Percentiles rank a stretch among this genome's conserved stretches.
These are phyloP conservation scores for Otus sunia DNA, from an alignment of 2,113 vertebrate species.

Conservation along the genomic window DNA sequence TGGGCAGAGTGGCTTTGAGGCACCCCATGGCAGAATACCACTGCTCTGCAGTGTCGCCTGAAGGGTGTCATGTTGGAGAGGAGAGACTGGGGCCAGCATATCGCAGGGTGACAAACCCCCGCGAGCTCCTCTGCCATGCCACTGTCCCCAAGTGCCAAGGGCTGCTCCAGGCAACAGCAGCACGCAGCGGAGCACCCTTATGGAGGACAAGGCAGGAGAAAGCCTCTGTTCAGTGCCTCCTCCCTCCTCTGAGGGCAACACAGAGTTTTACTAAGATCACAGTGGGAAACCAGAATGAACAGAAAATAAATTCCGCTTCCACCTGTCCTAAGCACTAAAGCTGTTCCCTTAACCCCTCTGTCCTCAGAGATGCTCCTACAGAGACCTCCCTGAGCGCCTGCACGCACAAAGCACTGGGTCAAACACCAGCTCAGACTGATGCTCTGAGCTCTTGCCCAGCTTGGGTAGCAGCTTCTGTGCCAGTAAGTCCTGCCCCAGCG, in stretches of 20 bases:
- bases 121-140: not conserved
- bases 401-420: not conserved
- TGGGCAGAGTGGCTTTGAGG: not conserved
- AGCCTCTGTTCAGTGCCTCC: not conserved
- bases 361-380: not conserved
- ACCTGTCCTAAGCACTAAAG: not conserved
- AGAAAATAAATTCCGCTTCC: not conserved
- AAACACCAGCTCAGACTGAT: not conserved
- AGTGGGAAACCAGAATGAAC: not conserved
- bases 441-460: not conserved
- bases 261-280: not conserved
- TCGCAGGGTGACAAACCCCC: not conserved
- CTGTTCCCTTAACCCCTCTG: not conserved
- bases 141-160: not conserved
- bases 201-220: not conserved
- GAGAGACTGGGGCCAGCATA: not conserved
- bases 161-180: not conserved
- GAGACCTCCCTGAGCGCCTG: not conserved
- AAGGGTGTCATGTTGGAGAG: not conserved
- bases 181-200: not conserved
- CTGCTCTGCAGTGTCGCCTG: not conserved
- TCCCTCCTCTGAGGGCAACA: not conserved
- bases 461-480: not conserved
- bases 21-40: accelerated
- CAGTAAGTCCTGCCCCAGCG: not conserved